A percentile compares a stretch with the other conserved stretches of the same genome.
These are phyloP conservation scores for Halcyon malimbica DNA, from an alignment of 2,113 vertebrate species.

Conservation along the genomic window DNA sequence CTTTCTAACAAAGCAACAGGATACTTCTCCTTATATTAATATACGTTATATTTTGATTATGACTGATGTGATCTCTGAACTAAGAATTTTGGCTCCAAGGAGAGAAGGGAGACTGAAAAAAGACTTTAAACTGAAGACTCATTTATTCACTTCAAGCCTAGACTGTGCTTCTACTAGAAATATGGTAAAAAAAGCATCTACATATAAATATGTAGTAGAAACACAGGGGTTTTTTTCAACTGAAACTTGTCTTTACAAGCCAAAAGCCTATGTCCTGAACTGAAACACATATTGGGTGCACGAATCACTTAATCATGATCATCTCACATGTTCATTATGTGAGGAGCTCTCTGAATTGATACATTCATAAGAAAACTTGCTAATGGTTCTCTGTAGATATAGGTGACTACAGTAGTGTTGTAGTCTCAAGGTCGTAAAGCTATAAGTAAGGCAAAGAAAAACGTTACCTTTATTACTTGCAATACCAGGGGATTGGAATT, in stretches of 20 bases:
- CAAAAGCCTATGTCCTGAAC: background rate
- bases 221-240: background rate
- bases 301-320: background rate
- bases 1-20: background rate
- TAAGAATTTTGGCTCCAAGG: background rate
- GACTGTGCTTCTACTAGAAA: background rate
- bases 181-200: background rate
- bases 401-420: background rate
- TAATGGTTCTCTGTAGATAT: background rate
- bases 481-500: background rate
- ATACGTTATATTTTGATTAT: background rate
- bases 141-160: background rate
- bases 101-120: background rate
- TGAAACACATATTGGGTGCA: background rate
- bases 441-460: background rate
- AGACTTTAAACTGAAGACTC: background rate
- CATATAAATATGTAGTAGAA: background rate
- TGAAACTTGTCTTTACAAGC: background rate
- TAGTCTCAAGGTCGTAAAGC: background rate
- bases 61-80: background rate
- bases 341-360: background rate
- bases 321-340: background rate
- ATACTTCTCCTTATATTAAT: background rate
- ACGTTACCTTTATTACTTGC: background rate
- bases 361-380: background rate